phyloP scores from a whole-genome alignment of 2,888 invertebrate genomes.

The Heliconius sara region DNA sequence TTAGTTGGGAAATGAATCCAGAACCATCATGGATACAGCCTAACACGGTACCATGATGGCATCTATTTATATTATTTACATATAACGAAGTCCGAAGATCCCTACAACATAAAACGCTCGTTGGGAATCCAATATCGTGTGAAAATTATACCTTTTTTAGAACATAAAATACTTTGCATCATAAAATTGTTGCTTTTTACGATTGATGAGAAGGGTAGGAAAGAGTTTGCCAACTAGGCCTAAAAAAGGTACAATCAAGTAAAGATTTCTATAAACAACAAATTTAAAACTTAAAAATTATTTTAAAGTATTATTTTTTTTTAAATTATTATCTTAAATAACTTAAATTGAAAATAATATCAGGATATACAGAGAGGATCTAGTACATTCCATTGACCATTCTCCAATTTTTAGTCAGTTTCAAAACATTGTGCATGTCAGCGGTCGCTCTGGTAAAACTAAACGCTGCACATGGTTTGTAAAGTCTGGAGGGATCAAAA shows the following conservation, averaged over 20 bases:
- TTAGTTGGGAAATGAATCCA: background rate
- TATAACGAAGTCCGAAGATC: conserved; percentile 3
- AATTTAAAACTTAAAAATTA: background rate
- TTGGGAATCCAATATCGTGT: conserved; percentile 27
- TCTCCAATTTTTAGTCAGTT: too few relatives aligned
- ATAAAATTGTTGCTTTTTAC: conserved; percentile 38
- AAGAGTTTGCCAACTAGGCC: background rate
- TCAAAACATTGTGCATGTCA: too few relatives aligned
- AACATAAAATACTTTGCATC: conserved; percentile 34
- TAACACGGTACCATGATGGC: background rate
- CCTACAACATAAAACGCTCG: conserved; percentile 30
- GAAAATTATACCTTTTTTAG: conserved; percentile 35
- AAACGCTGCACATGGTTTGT: too few relatives aligned
- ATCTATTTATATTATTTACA: background rate
- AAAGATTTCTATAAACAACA: background rate
- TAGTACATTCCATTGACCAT: too few relatives aligned
- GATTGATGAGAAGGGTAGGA: background rate
- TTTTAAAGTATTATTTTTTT: too few relatives aligned
- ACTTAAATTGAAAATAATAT: too few relatives aligned
- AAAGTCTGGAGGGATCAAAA: too few relatives aligned
- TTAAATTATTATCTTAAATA: too few relatives aligned
- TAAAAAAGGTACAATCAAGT: background rate
- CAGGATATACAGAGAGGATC: too few relatives aligned
- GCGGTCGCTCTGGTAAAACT: too few relatives aligned
- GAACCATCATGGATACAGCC: background rate